These are phyloP conservation scores for Leuctra nigra DNA, from an alignment of 2,888 invertebrate species.

Conservation along the genomic window DNA sequence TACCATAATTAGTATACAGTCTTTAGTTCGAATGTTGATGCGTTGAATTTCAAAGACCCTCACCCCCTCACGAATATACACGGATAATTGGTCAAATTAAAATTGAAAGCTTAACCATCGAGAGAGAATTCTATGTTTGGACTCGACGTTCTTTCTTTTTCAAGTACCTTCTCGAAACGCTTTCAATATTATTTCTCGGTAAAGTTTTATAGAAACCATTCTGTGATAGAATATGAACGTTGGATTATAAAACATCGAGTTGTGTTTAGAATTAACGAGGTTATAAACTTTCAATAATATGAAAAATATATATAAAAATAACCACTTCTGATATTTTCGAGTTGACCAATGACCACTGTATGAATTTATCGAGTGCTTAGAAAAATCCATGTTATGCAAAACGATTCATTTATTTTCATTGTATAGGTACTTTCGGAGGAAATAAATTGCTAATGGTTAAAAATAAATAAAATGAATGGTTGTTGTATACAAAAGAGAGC, in stretches of 20 bases:
- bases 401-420: no score
- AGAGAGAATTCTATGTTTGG: neutral
- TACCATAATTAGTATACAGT: constrained; percentile 2
- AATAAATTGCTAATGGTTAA: no score
- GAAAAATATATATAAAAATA: neutral
- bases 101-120: neutral
- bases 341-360: no score
- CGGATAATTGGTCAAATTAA: constrained; percentile 16
- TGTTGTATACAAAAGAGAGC: no score
- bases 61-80: no score
- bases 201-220: constrained; percentile 14
- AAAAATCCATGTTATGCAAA: no score
- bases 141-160: constrained; percentile 7
- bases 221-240: neutral
- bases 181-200: constrained; percentile 15
- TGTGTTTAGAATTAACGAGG: constrained; percentile 12
- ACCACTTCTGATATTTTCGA: constrained; percentile 5
- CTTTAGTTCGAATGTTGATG: no score
- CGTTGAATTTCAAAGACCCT: no score
- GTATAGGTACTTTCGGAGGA: no score
- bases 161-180: constrained; percentile 13
- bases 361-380: no score
- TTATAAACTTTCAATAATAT: constrained; percentile 14
- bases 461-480: no score
- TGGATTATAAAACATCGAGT: constrained; percentile 14